Base-by-base conservation (phyloP, 2,888 invertebrate species). In the Rhagophthalmus giganteus region DNA sequence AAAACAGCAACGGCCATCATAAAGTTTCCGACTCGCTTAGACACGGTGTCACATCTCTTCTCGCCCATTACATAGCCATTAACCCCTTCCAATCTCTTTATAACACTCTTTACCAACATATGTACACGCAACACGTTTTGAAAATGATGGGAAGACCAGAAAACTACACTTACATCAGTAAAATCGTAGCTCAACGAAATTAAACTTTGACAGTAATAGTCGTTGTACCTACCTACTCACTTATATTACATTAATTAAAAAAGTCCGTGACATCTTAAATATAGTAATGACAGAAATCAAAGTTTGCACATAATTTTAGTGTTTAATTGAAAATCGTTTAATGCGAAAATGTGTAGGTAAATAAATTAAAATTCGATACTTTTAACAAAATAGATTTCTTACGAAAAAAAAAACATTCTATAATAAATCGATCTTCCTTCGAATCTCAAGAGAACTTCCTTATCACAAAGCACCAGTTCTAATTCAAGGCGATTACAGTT, bases 41-140 rank as follows among this genome's bases (percentile, higher is more conserved):
- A 59, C 46, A 55, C 55, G 38, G 52, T 60, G 61, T 60, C 61
- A 62, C 61, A 64, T 61, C 62, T 55, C 59, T 58, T 59, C 57
- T 57, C 60, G 56, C 44, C 63, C 61, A 63, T 63, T 63, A 63
- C 55, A 59, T 56, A 34, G 54, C 61, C 58, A 61, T 63, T 63
- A 63, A 61, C 58, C 55, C 55, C 48, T 41, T 54, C 55, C 52
- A 53, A 50, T 33, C 46, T 45, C 49, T 49, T 50, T 46, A 52
- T 57, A 56, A 52, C 51, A 54, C 51, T 46, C 51, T 53, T 51
- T 47, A 42, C 45, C 31, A 47, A 53, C 47, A 49, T 44, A 50
- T 49, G 45, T 50, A 51, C 47, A 54, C 50, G 58, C 53, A 56
- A 49, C 51, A 47, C 42, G 39, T 58, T 58, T 58, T 53, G 48